These are phyloP conservation scores for Mycalesis mineus DNA, from an alignment of 2,888 invertebrate genomes.

Conservation along the genomic window DNA sequence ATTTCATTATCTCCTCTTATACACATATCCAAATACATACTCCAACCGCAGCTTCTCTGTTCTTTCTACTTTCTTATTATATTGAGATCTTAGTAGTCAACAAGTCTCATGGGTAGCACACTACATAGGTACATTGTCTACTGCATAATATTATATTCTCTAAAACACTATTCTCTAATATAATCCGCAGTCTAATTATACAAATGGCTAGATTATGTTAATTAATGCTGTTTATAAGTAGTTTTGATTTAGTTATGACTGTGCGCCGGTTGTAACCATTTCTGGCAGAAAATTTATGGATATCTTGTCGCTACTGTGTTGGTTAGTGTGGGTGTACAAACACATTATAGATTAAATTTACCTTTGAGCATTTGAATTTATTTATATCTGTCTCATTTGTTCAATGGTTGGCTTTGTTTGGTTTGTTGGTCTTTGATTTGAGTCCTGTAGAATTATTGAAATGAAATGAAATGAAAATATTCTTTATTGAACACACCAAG, in stretches of 20 bases:
- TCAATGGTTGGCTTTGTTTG: too few relatives aligned
- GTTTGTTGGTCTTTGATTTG: too few relatives aligned
- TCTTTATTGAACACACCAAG: too few relatives aligned
- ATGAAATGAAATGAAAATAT: too few relatives aligned
- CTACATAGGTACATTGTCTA: background rate
- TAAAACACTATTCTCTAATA: slow-evolving; percentile 6
- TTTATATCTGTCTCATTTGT: too few relatives aligned
- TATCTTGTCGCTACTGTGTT: slow-evolving; percentile 66
- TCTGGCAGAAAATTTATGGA: slow-evolving; percentile 67
- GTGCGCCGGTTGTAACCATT: slow-evolving; percentile 57
- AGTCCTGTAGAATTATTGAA: too few relatives aligned
- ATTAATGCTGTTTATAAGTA: slow-evolving; percentile 66
- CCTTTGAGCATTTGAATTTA: slow-evolving; percentile 1
- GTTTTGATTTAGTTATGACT: slow-evolving; percentile 68
- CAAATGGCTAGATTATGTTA: slow-evolving; percentile 74
- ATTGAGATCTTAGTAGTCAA: too few relatives aligned
- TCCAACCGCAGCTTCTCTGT: too few relatives aligned
- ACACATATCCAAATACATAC: too few relatives aligned
- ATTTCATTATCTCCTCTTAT: too few relatives aligned
- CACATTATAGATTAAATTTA: slow-evolving; percentile 10
- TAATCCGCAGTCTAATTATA: slow-evolving; percentile 63
- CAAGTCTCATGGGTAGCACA: background rate
- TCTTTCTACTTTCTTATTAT: too few relatives aligned
- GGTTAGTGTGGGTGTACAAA: slow-evolving; percentile 60
- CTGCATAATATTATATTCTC: background rate